Evolutionary conservation across 2,113 vertebrate species (phyloP).

Genomic region (Corapipo altera): DNA sequence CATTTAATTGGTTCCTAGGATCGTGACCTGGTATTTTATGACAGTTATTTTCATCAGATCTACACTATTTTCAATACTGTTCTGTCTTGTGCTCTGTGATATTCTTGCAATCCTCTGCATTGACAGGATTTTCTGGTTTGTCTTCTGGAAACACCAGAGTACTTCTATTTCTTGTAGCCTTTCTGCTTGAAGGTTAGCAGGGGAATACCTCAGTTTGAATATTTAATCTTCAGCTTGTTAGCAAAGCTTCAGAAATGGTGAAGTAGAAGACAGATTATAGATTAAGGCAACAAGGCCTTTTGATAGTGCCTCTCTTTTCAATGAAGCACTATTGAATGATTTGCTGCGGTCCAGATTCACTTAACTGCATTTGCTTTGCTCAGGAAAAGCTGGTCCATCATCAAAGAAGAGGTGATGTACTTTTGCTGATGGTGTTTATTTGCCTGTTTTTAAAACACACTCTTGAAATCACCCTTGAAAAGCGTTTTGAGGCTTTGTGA

Average conservation of each 20-base stretch:
- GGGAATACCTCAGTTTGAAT: not conserved
- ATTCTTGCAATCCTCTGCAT: not conserved
- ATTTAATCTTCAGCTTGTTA: not conserved
- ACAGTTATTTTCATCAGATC: not conserved
- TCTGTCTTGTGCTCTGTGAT: not conserved
- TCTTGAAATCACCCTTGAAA: not conserved
- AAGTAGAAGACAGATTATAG: not conserved
- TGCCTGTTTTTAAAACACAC: not conserved
- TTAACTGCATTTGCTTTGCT: not conserved
- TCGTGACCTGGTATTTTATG: not conserved
- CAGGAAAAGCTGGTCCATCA: not conserved
- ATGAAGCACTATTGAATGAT: not conserved
- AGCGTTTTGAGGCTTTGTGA: not conserved
- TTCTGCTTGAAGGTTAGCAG: not conserved
- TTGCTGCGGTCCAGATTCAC: not conserved
- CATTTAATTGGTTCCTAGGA: not conserved
- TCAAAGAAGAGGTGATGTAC: not conserved
- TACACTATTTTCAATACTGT: not conserved
- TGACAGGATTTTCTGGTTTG: not conserved
- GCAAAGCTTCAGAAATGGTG: not conserved
- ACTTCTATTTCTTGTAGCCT: not conserved
- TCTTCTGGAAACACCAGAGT: not conserved
- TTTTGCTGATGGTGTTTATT: not conserved
- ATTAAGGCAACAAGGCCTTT: not conserved
- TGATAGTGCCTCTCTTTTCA: not conserved